Evolutionary conservation across 2,797 vertebrate genomes (phyloP).

Genomic region (Tinamus major): DNA sequence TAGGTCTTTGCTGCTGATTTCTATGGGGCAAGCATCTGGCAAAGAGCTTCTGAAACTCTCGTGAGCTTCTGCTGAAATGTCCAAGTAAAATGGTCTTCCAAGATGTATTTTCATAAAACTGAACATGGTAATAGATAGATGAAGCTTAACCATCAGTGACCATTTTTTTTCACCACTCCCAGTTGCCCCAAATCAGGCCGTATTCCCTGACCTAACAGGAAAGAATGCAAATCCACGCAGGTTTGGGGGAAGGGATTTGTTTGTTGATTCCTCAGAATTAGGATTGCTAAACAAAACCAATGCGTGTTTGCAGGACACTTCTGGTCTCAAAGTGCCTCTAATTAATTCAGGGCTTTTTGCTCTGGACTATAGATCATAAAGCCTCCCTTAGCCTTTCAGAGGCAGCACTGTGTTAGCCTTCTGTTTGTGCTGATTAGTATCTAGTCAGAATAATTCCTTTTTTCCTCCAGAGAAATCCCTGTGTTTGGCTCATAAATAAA

Average conservation of each 20-base stretch:
- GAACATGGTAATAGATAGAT: background rate
- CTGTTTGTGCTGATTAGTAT: slow-evolving; percentile 24
- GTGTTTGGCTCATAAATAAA: slow-evolving; percentile 61
- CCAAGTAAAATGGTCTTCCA: background rate
- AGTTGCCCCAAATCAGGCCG: background rate
- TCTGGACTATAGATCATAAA: background rate
- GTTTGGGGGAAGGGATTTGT: background rate
- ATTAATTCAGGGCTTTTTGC: slow-evolving; percentile 8
- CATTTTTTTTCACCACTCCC: background rate
- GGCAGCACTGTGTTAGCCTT: background rate
- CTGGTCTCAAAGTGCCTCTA: background rate
- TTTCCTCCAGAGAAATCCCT: slow-evolving; percentile 46
- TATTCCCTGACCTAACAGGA: background rate
- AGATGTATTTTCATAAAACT: background rate
- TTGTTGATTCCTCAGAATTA: background rate
- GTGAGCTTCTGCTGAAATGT: background rate
- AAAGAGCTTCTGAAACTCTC: background rate
- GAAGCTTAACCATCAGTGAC: background rate
- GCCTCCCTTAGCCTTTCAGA: background rate
- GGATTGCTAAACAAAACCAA: background rate
- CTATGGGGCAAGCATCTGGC: background rate
- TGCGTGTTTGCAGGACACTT: background rate
- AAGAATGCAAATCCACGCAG: background rate
- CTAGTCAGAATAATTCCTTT: slow-evolving; percentile 46
- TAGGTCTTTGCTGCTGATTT: background rate